Percentiles rank a stretch among this genome's conserved stretches.
Conservation (phyloP, 2,888 invertebrate species). For the Phyto melanocephala region DNA sequence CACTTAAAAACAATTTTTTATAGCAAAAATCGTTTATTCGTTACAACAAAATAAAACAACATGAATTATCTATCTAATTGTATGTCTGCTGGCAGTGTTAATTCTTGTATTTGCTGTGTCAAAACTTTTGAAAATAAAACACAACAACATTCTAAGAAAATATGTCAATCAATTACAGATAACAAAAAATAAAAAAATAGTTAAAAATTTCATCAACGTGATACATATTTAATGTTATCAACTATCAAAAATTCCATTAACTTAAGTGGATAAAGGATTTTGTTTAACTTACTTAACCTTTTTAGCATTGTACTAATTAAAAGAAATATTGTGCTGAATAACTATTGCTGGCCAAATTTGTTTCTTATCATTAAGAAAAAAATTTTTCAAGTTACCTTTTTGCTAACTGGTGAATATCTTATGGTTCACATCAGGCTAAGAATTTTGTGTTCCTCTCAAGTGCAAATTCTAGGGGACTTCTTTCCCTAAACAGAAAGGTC, state of each 20-base stretch:
- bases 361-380: no score
- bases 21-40: not conserved
- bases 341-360: no score
- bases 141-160: not conserved
- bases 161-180: not conserved
- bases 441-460: no score
- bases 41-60: not conserved
- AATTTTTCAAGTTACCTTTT: no score
- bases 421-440: no score
- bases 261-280: not conserved
- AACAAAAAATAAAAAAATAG: not conserved
- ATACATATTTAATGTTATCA: not conserved
- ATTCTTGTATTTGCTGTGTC: slow-evolving; percentile 31
- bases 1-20: not conserved
- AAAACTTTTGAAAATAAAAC: slow-evolving; percentile 7
- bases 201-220: no score
- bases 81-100: slow-evolving; percentile 2
- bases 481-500: no score
- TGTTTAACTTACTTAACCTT: not conserved
- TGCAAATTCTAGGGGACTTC: no score
- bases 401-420: no score
- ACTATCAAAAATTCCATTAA: not conserved
- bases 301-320: no score
- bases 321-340: no score
- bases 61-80: not conserved